Base-by-base conservation (phyloP, 2,113 vertebrate species). In the Athene noctua region DNA sequence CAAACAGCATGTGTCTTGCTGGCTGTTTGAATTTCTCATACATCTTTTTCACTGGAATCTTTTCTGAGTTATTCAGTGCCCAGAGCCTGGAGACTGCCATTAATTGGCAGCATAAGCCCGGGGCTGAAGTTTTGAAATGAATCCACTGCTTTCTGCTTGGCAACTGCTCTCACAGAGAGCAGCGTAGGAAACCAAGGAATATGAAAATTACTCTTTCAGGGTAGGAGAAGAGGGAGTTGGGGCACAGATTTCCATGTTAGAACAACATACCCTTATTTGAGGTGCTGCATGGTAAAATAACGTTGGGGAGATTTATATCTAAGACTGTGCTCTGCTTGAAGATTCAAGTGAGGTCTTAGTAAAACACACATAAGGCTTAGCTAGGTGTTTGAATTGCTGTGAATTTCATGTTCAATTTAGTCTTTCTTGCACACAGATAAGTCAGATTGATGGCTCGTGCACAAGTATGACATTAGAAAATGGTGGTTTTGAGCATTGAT, bases 1-100 rank as follows among this genome's bases (percentile, higher is more conserved):
- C 86, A 83, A 84, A 46, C 92, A 92, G 85, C 51, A 5, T 59
- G 55, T 78, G 46, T 93, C 82, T 78, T 70, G 42, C 88, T 92
- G 81, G 55, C 85, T 80, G 25, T 30, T 80, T 51, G 72, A 74
- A 67, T 94, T 94, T 92, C 86, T 55, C 75, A 59, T 46, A 15
- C 3, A 0, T 25, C 15, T 73, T 58, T 66, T 78, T 55, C 58
- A 36, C 81, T 93, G 90, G 46, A 72, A 21, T 75, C 29, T 85
- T 73, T 93, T 62, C 55, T 62, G 75, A 88, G 79, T 86, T 86
- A 5, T 38, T 94, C 75, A 38, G n/a, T 95, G 81, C 93, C 92
- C n/a, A 1, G 49, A 90, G 71, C 66, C 80, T 73, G 74, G 68
- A 67, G 47, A 34, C 12, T 54, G 63, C 68, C 34, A 3, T 66